These are phyloP conservation scores for Eulemur mongoz DNA, from an alignment of 2,797 vertebrate species.

Conservation along the genomic window DNA sequence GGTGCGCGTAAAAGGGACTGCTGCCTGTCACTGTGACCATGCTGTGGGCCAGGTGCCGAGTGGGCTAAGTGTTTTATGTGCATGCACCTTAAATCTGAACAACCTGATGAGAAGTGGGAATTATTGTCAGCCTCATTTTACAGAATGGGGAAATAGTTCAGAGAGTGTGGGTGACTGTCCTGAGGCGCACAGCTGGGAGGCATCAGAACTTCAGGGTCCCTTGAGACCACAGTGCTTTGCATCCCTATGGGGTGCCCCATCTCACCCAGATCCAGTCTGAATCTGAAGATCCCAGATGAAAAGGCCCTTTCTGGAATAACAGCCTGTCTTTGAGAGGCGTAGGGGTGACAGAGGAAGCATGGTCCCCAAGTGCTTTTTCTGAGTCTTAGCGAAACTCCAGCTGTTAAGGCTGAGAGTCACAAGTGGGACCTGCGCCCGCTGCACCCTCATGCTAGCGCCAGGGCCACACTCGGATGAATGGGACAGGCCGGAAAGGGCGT, in stretches of 20 bases:
- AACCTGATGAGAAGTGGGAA: neutral
- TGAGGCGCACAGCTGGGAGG: neutral
- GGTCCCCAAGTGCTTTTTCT: neutral
- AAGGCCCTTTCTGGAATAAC: neutral
- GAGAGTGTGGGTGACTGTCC: neutral
- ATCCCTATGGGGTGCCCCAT: fast-evolving
- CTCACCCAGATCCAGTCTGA: fast-evolving
- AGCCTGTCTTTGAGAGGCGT: neutral
- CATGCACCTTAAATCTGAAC: neutral
- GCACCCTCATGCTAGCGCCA: fast-evolving
- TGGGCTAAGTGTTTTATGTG: too few species aligned
- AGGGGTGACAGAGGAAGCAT: too few species aligned
- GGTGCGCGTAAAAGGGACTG: neutral
- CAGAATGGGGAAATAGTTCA: neutral
- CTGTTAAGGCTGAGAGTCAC: neutral
- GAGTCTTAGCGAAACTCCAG: neutral
- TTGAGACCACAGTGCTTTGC: fast-evolving
- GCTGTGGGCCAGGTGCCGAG: neutral
- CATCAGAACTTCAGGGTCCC: neutral
- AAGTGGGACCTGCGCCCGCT: fast-evolving
- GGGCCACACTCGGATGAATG: fast-evolving
- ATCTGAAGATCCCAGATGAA: neutral
- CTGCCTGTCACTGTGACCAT: neutral
- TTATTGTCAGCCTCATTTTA: neutral
- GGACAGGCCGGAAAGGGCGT: neutral